Conservation (phyloP, 2,113 vertebrate species). For the Carettochelys insculpta region DNA sequence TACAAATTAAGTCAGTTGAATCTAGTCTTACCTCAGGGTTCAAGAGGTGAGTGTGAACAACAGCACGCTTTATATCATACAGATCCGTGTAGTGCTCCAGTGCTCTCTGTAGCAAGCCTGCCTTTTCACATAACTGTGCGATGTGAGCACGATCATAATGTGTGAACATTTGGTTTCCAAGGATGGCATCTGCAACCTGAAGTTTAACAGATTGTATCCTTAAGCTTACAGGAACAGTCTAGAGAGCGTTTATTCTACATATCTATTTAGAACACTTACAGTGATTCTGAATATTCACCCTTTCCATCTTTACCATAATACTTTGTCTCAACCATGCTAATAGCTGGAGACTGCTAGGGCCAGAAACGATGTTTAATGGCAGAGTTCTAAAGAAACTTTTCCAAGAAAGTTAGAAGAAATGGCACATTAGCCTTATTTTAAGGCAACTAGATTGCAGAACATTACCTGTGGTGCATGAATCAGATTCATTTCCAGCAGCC, state of each 20-base stretch:
- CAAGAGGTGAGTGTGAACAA: constrained; percentile 92
- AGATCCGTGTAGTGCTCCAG: constrained; percentile 91
- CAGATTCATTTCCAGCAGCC: constrained; percentile 93
- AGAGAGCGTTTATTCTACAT: background rate
- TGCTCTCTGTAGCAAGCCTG: constrained; percentile 89
- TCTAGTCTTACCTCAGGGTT: constrained; percentile 81
- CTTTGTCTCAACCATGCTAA: background rate
- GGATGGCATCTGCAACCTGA: constrained; percentile 93
- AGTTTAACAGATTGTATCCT: constrained; percentile 1
- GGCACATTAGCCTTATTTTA: background rate
- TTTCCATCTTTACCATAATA: background rate
- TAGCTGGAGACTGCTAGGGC: background rate
- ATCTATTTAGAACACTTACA: background rate
- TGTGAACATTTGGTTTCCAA: constrained; percentile 95
- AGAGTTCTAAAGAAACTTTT: background rate
- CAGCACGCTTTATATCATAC: constrained; percentile 90
- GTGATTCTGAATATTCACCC: background rate
- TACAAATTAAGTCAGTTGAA: background rate
- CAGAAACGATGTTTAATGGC: background rate
- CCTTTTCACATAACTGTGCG: constrained; percentile 94
- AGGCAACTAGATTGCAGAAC: background rate
- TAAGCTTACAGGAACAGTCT: no score
- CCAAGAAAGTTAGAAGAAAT: background rate
- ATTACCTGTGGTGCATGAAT: constrained; percentile 91
- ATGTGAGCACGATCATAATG: constrained; percentile 90